Conservation (phyloP, 2,113 vertebrate genomes). For the Patagioenas fasciata region DNA sequence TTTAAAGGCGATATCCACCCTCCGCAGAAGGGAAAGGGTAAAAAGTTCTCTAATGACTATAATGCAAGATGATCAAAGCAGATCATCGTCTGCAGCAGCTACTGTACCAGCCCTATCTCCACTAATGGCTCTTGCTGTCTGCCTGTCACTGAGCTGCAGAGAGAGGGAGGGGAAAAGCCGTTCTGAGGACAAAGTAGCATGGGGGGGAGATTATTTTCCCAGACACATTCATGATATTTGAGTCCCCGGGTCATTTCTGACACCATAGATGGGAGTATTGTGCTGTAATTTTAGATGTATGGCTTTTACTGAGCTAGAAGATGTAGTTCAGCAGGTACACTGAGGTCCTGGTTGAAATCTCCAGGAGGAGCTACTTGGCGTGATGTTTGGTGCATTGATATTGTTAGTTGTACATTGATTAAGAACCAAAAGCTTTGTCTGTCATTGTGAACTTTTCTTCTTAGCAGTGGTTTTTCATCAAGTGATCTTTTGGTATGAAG, state of each 20-base stretch:
- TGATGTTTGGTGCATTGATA: background rate
- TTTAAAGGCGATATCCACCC: background rate
- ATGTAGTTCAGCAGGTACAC: background rate
- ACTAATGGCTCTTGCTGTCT: background rate
- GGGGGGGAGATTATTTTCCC: background rate
- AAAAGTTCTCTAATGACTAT: conserved; percentile 16
- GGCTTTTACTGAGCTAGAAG: background rate
- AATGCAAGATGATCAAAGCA: background rate
- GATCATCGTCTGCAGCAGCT: background rate
- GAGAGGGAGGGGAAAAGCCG: background rate
- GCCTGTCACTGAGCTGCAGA: background rate
- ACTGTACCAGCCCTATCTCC: background rate
- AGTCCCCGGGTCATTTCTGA: background rate
- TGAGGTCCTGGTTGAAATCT: background rate
- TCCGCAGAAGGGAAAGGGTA: background rate
- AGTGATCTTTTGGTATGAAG: background rate
- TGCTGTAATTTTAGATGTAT: background rate
- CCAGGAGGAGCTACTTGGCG: background rate
- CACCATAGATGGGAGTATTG: background rate
- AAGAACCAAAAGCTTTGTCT: background rate
- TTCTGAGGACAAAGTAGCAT: background rate
- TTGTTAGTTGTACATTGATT: background rate
- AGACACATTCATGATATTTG: background rate
- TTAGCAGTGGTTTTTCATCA: background rate
- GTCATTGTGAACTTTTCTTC: background rate